A percentile compares a stretch with the other conserved stretches of the same genome.
Conservation (phyloP, 30 jellyfish, hydroid and myxozoan species). For the Cassiopea xamachana region DNA sequence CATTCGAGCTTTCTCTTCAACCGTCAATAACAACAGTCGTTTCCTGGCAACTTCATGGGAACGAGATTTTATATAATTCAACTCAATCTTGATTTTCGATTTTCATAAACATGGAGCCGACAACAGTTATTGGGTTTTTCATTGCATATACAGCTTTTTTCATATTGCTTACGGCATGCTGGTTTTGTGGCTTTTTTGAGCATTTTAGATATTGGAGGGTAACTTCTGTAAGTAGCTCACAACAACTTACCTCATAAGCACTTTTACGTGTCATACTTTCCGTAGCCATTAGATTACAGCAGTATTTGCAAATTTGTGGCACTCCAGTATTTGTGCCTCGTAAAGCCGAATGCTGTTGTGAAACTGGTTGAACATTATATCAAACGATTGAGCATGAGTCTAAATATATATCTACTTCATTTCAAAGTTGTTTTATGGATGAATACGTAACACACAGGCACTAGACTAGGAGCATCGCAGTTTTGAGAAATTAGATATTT, state of each 20-base stretch:
- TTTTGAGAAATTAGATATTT: too few species aligned
- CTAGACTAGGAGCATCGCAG: too few species aligned
- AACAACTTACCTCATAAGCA: background rate
- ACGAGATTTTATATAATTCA: slow-evolving; percentile 24
- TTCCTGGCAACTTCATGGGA: slow-evolving; percentile 3
- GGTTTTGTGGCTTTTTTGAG: slow-evolving; percentile 19
- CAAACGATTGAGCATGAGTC: too few species aligned
- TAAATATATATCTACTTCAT: too few species aligned
- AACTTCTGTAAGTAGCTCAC: slow-evolving; percentile 5
- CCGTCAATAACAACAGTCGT: slow-evolving; percentile 14
- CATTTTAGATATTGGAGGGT: background rate
- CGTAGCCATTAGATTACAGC: too few species aligned
- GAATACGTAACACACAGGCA: too few species aligned
- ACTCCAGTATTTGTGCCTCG: too few species aligned
- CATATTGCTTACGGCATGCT: background rate
- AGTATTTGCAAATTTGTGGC: too few species aligned
- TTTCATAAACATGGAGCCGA: slow-evolving; percentile 24
- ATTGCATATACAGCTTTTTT: slow-evolving; percentile 9
- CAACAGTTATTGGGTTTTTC: background rate
- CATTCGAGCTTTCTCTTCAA: background rate
- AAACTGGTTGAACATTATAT: too few species aligned
- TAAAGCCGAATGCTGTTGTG: too few species aligned
- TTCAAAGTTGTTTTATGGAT: too few species aligned
- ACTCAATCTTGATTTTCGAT: background rate
- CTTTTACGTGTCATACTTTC: too few species aligned